Evolutionary conservation across 2,888 invertebrate genomes (phyloP), one percentile per base, ranked within the genome.

Genomic region (Apamea crenata): DNA sequence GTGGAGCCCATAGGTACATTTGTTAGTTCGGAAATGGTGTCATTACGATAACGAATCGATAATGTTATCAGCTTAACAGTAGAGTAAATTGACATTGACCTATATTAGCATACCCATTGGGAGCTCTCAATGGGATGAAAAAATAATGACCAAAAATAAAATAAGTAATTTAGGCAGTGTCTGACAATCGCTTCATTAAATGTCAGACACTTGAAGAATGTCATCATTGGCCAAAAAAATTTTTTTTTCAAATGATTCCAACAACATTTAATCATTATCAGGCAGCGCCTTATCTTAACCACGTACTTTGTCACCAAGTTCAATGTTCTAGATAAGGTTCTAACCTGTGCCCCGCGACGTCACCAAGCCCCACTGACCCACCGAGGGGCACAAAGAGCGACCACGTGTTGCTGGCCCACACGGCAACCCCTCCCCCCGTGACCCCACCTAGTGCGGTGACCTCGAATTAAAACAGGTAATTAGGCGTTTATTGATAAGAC

Each of bases 281-380:
- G 47, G 4, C 36, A 8, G 50, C 40, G 50, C 40, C 29, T 53
- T 77, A 81, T 74, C 77, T n/a, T n/a, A n/a, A 72, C 53, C 18
- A n/a, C 63, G 53, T 67, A 71, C 40, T 77, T 68, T 69, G 67
- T 53, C 50, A 53, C 21, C 84, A 87, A 86, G 85, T 85, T 85
- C 85, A 85, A 83, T 77, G 87, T 77, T 74, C 84, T 74, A 77
- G 85, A 85, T 85, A 86, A 83, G n/a, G n/a, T n/a, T n/a, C n/a
- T n/a, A n/a, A n/a, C 68, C 69, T 44, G 47, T 29, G 59, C 16
- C n/a, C 6, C 36, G 8, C 12, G 40, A 71, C 63, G 65, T 70
- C 74, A 61, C 61, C 16, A n/a, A 72, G 77, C 44, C 77, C 78
- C 44, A 83, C 25, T 85, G 74, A 84, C 87, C 87, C 77, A 77